These are phyloP conservation scores for Chelonus insularis DNA, from an alignment of 1,140 invertebrate genomes.

Conservation along the genomic window DNA sequence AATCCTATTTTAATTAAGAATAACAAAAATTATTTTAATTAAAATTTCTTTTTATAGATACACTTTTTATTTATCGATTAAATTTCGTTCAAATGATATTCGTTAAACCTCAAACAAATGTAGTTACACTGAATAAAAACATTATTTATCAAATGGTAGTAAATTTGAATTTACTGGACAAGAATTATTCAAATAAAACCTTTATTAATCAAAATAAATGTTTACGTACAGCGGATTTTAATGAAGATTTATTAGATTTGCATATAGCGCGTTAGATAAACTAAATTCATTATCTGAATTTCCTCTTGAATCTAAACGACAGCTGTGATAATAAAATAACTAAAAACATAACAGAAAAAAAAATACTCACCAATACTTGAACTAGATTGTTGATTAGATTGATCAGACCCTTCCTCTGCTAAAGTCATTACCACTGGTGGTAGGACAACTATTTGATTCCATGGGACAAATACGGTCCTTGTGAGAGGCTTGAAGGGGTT, in stretches of 20 bases:
- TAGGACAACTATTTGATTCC: conserved; percentile 93
- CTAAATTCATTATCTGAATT: neutral
- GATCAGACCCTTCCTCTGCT: conserved; percentile 69
- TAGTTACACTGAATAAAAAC: no score
- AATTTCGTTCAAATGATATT: no score
- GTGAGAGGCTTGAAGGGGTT: conserved; percentile 87
- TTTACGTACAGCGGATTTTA: no score
- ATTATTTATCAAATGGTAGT: no score
- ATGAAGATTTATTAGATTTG: no score
- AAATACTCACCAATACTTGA: conserved; percentile 51
- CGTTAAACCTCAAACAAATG: no score
- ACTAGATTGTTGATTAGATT: conserved; percentile 53
- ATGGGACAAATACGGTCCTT: conserved; percentile 88
- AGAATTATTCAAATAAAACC: no score
- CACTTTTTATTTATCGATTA: no score
- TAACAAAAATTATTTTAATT: no score
- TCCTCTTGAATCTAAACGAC: neutral
- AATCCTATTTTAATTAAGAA: conserved; percentile 39
- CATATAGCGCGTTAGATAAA: neutral
- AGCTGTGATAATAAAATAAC: neutral
- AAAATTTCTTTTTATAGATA: no score
- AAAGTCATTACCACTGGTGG: conserved; percentile 83
- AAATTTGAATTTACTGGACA: no score
- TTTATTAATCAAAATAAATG: no score
- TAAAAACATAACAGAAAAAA: conserved; percentile 4